Percentiles rank a stretch among this genome's conserved stretches.
Conservation (phyloP, 2,888 invertebrate genomes). For the Mythimna vitellina region DNA sequence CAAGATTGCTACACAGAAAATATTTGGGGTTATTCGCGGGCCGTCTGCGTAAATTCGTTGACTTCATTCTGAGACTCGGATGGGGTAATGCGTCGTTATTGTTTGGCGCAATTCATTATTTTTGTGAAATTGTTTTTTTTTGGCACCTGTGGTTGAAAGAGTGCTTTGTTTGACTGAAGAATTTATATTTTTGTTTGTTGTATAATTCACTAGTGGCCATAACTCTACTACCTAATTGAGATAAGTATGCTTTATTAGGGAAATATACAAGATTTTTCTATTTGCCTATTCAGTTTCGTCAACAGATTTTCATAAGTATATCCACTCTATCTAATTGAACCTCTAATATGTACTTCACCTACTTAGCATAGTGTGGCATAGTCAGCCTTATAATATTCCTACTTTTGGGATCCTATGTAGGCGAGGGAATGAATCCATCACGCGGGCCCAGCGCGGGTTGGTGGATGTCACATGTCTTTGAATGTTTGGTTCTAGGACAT, state of each 20-base stretch:
- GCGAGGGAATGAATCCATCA: too few relatives aligned
- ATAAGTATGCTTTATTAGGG: neutral
- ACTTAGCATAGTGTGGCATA: too few relatives aligned
- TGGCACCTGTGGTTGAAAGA: neutral
- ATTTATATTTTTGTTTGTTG: neutral
- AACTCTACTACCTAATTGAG: neutral
- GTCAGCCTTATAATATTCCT: too few relatives aligned
- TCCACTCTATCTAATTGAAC: neutral
- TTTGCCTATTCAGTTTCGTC: neutral
- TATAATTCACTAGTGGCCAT: neutral
- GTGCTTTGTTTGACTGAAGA: neutral
- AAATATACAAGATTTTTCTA: neutral
- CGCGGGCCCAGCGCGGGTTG: too few relatives aligned
- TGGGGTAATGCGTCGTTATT: slow-evolving; percentile 49
- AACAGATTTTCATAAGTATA: neutral
- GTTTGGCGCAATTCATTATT: slow-evolving; percentile 30
- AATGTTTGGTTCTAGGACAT: too few relatives aligned
- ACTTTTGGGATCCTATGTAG: too few relatives aligned
- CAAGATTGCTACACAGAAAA: slow-evolving; percentile 72
- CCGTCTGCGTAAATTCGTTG: slow-evolving; percentile 66
- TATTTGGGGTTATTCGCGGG: slow-evolving; percentile 71
- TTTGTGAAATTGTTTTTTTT: slow-evolving; percentile 35
- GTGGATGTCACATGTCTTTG: too few relatives aligned
- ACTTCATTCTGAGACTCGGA: slow-evolving; percentile 59
- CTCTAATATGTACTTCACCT: neutral